Evolutionary conservation across 1,140 invertebrate species (phyloP), one percentile per base, ranked within the genome.

Genomic region (Meloidogyne exigua): DNA sequence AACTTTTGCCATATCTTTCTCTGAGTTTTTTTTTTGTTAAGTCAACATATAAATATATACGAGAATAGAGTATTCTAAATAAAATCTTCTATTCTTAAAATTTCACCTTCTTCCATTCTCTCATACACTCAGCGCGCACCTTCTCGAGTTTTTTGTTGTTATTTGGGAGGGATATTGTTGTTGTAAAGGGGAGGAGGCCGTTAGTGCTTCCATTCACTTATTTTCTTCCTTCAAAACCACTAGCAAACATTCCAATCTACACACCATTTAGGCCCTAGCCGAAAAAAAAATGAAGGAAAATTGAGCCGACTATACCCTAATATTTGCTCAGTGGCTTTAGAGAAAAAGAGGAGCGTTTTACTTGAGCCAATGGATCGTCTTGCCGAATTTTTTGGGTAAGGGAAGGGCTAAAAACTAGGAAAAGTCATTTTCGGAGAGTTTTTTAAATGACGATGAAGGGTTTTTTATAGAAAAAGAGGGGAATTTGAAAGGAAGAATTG

Each of bases 41-140:
- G 44, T 49, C 44, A 49, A 49, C 44, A 49, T 3, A n/a, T n/a
- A 32, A 32, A 32, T 32, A 32, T 49, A 49, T 49, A 49, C 44
- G 39, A 42, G 39, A 42, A 13, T 32, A n/a, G 7, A 32, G 28
- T 7, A 4, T 39, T 39, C 42, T 18, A n/a, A 12, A 57, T n/a
- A 57, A 57, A 57, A 57, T 57, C 49, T n/a, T 57, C 49, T 57
- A n/a, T 57, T 57, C 49, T 57, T n/a, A 57, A 57, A 57, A 57
- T 57, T 57, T 57, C 18, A 57, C 49, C 49, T n/a, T 39, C 49
- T 57, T n/a, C 49, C 49, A 57, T 57, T 57, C 49, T 57, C 49
- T 57, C 49, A 57, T 10, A 57, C 49, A 57, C 18, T n/a, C 49
- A 9, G 49, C 49, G 49, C 49, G 49, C 49, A 57, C 49, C 49